Evolutionary conservation across 2,797 vertebrate genomes (phyloP).

Genomic region (Ptychobarbus kaznakovi): DNA sequence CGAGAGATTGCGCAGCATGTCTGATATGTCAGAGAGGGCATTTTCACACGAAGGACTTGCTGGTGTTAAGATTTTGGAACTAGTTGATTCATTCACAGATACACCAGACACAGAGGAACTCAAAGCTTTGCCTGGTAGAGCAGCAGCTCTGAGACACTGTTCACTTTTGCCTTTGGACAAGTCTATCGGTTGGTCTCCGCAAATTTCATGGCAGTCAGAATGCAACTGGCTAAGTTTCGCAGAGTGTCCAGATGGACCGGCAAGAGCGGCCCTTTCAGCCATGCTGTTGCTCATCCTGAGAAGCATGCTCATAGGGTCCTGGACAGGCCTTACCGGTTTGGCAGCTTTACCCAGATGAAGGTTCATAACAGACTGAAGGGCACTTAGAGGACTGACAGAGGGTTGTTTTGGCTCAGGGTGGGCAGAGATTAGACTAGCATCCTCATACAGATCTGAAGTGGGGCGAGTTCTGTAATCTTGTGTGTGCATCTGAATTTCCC

Average conservation of each 20-base stretch:
- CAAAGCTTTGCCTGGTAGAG: slow-evolving; percentile 70
- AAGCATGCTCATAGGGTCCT: slow-evolving; percentile 98
- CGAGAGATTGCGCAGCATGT: slow-evolving; percentile 98
- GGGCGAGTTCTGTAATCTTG: slow-evolving; percentile 78
- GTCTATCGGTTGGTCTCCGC: slow-evolving; percentile 97
- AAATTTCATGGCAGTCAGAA: slow-evolving; percentile 86
- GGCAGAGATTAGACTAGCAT: slow-evolving; percentile 91
- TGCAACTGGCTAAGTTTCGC: slow-evolving; percentile 86
- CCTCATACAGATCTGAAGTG: slow-evolving; percentile 81
- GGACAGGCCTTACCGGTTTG: slow-evolving; percentile 90
- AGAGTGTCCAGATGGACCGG: slow-evolving; percentile 86
- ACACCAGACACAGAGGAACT: slow-evolving; percentile 42
- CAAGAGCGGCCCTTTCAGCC: slow-evolving; percentile 94
- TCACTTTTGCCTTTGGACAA: slow-evolving; percentile 96
- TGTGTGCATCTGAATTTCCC: slow-evolving; percentile 22
- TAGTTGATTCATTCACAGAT: slow-evolving; percentile 47
- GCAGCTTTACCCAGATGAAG: slow-evolving; percentile 98
- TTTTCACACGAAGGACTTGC: slow-evolving; percentile 94
- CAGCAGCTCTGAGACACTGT: slow-evolving; percentile 85
- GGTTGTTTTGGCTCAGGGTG: slow-evolving; percentile 93
- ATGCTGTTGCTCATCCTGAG: slow-evolving; percentile 98
- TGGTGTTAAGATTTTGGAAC: slow-evolving; percentile 32
- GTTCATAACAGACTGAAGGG: slow-evolving; percentile 99
- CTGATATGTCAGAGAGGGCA: slow-evolving; percentile 97
- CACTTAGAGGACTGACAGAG: slow-evolving; percentile 97